These are phyloP conservation scores for Habropoda laboriosa DNA, from an alignment of 1,140 invertebrate species.

Conservation along the genomic window DNA sequence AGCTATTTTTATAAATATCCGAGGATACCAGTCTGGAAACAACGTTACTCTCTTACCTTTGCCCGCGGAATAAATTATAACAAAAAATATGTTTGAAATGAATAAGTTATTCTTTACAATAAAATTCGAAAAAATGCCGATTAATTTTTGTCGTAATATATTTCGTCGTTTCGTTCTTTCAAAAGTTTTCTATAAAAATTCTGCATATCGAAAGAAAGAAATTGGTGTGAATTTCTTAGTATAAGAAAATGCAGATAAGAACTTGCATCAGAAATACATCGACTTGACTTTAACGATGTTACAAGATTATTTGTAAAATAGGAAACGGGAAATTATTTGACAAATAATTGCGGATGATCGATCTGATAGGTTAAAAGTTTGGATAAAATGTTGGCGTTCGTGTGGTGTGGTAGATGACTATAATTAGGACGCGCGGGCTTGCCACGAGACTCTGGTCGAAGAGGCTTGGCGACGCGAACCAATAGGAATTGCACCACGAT, in stretches of 20 bases:
- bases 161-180: no score
- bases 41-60: not conserved
- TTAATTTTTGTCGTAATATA: no score
- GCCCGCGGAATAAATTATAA: not conserved
- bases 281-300: no score
- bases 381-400: conserved; percentile 4
- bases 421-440: conserved; percentile 44
- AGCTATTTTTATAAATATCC: conserved; percentile 31
- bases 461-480: conserved; percentile 40
- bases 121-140: no score
- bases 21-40: not conserved
- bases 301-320: no score
- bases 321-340: no score
- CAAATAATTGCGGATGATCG: not conserved
- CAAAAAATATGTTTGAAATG: not conserved
- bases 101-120: not conserved
- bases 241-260: no score
- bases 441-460: conserved; percentile 7
- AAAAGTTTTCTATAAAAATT: no score
- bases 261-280: not conserved
- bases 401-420: conserved; percentile 16
- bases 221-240: no score
- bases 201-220: no score
- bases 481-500: conserved; percentile 57
- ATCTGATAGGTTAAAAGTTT: not conserved